These are phyloP conservation scores for Furcifer pardalis DNA, from an alignment of 2,797 vertebrate genomes.

Conservation along the genomic window DNA sequence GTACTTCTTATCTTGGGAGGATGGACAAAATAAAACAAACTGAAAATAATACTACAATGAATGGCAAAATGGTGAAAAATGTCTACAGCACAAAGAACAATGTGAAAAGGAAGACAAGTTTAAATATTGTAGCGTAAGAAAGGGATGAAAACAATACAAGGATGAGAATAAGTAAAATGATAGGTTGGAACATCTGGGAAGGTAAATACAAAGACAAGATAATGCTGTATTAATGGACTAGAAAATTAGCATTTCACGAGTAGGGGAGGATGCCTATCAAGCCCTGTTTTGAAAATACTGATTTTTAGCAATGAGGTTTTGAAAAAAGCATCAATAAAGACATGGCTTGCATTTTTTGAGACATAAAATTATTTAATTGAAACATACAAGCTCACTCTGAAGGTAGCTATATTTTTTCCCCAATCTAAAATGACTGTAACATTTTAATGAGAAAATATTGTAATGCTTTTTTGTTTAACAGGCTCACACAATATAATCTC, in stretches of 20 bases:
- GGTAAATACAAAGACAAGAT: conserved; percentile 82
- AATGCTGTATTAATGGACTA: conserved; percentile 76
- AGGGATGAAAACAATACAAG: conserved; percentile 99
- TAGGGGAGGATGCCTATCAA: conserved; percentile 53
- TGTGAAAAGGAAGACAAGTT: conserved; percentile 99
- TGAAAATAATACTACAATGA: conserved; percentile 81
- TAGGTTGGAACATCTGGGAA: conserved; percentile 99
- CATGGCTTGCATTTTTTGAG: background rate
- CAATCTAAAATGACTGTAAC: background rate
- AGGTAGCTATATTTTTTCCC: conserved; percentile 43
- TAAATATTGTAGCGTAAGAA: conserved; percentile 99
- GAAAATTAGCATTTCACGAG: conserved; percentile 54
- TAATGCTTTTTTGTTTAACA: conserved; percentile 22
- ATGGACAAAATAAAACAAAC: conserved; percentile 85
- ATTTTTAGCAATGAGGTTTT: conserved; percentile 32
- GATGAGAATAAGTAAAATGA: conserved; percentile 99
- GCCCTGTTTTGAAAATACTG: conserved; percentile 48
- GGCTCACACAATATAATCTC: background rate
- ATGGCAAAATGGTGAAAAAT: conserved; percentile 72
- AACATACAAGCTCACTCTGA: conserved; percentile 58
- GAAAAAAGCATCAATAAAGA: conserved; percentile 22
- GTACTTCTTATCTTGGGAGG: conserved; percentile 89
- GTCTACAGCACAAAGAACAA: conserved; percentile 98
- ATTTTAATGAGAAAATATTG: conserved; percentile 57
- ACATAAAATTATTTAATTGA: conserved; percentile 17